Base-by-base conservation (phyloP, 2,113 vertebrate genomes). In the Trachemys scripta region DNA sequence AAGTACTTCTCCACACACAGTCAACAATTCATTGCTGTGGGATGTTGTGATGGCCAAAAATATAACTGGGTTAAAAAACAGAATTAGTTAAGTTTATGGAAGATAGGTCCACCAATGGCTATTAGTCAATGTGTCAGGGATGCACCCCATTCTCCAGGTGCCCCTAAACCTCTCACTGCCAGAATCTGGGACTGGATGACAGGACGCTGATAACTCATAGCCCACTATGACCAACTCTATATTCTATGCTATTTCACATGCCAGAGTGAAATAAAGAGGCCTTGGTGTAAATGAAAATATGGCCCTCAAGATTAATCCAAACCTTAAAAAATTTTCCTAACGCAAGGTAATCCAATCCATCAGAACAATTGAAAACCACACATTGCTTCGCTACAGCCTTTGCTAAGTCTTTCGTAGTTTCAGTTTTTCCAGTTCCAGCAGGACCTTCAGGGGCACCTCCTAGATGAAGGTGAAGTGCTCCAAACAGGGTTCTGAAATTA, bases 241-340 rank as follows among this genome's bases (percentile, higher is more conserved):
- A 35, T n/a, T 38, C n/a, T 20, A 72, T 20, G 35, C 10, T 13
- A 29, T 54, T 81, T 90, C 51, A 75, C 90, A 4, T 89, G 38
- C 10, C 38, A 72, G 49, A 89, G 76, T 47, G 81, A 91, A 50
- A 78, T 27, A 47, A 62, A 75, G 19, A 38, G 3, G 4, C 9
- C 82, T 79, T 79, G 47, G 84, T 50, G 13, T 54, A 82, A 83
- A 27, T 72, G 35, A 62, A 22, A 85, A 50, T 47, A 82, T 25
- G 17, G 57, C 6, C 4, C 47, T 80, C 24, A 85, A 13, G 6
- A 84, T 35, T 92, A 11, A 54, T 72, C 12, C 97, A 93, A 92
- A 99, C 99, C 98, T 99, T 99, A 94, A 99, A 99, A 97, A 99
- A 99, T 95, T 99, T 99, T 59, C 99, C 99, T 84, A 99, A 95